A percentile compares a stretch with the other conserved stretches of the same genome.
phyloP scores from a whole-genome alignment of 1,140 invertebrate species.

The Ectropis grisescens region DNA sequence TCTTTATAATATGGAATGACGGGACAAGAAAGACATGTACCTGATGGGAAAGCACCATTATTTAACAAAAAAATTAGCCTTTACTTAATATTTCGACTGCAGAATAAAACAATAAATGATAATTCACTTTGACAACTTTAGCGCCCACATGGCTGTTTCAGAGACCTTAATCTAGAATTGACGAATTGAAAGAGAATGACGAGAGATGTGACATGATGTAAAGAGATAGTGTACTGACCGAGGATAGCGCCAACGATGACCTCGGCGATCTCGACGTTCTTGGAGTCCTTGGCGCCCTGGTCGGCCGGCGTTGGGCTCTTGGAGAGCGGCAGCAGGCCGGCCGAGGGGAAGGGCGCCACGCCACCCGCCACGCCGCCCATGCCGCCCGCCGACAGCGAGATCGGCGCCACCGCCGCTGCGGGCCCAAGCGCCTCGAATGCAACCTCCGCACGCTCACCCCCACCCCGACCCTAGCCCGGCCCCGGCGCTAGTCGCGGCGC shows the following conservation, averaged over 20 bases:
- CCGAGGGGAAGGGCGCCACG: conserved; percentile 80
- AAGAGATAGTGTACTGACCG: too few relatives aligned
- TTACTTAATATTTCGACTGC: too few relatives aligned
- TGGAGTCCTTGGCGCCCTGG: conserved; percentile 80
- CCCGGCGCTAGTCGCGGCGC: conserved; percentile 64
- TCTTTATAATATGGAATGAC: too few relatives aligned
- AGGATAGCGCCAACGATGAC: conserved; percentile 97
- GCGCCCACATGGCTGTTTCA: too few relatives aligned
- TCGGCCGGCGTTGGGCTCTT: conserved; percentile 89
- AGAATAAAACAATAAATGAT: too few relatives aligned
- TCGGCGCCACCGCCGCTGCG: conserved; percentile 75
- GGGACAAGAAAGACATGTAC: too few relatives aligned
- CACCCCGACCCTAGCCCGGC: conserved; percentile 63
- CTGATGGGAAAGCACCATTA: too few relatives aligned
- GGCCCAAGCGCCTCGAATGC: conserved; percentile 80
- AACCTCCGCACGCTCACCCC: conserved; percentile 74
- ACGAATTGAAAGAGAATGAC: too few relatives aligned
- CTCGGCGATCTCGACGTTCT: conserved; percentile 94
- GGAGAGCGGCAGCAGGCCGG: conserved; percentile 83
- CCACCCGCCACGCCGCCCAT: conserved; percentile 78
- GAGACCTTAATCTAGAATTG: too few relatives aligned
- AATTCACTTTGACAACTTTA: too few relatives aligned
- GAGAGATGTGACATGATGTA: too few relatives aligned
- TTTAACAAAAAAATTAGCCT: too few relatives aligned
- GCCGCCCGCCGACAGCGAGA: conserved; percentile 82